Base-by-base conservation (phyloP, 2,113 vertebrate species). In the Aptenodytes forsteri region DNA sequence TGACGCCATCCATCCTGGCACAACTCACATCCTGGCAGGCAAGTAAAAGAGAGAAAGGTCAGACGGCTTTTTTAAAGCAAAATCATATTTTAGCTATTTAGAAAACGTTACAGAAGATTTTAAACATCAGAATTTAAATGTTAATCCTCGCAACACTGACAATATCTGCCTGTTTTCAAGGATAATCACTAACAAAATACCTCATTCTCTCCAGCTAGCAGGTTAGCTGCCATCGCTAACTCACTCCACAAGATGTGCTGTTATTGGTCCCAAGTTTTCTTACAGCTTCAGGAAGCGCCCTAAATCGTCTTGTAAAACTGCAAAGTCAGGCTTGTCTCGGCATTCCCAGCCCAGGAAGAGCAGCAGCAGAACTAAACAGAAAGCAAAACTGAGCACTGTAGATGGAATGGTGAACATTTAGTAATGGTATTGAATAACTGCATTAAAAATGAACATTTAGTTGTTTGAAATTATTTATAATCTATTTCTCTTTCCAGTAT, bases 1-100 rank as follows among this genome's bases (percentile, higher is more conserved):
- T 95, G 96, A 95, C 81, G 14, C 66, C 83, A 69, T 36, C 86
- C 56, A 61, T 38, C 36, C 72, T 95, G 96, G 94, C 90, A 93
- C 36, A 32, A 2, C 75, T 29, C 44, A 2, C 0, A 6, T 61
- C 87, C 92, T 72, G 90, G 54, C 78, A 90, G 49, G 58, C 59
- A 49, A 66, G 56, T 8, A n/a, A 23, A 70, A 61, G 38, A 92
- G 1, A 90, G 59, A 89, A 96, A 93, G 83, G 77, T 92, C 90
- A 92, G 12, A 10, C 11, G 3, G 1, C 49, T 44, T 78, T 78
- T 64, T 56, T 26, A 76, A 87, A 87, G 36, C 77, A 64, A 87
- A 93, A 50, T 19, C 46, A 18, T 20, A 7, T 27, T 69, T 58
- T 14, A 67, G 44, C 38, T 87, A 27, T 23, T 73, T 38, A 49